These are phyloP conservation scores for Sitta europaea DNA, from an alignment of 2,113 vertebrate genomes.

Conservation along the genomic window DNA sequence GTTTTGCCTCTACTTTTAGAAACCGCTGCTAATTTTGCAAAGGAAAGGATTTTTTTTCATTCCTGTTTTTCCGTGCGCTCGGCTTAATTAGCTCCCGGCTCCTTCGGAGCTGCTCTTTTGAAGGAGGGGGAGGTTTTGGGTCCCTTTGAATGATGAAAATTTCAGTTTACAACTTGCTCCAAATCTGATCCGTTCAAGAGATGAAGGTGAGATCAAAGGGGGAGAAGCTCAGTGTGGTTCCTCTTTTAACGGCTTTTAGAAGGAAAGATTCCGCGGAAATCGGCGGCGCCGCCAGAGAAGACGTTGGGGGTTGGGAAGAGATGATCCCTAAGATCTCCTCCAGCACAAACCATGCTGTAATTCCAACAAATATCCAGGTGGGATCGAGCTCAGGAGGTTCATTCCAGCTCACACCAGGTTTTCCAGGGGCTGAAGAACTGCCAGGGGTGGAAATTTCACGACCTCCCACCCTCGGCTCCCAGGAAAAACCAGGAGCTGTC, in stretches of 20 bases:
- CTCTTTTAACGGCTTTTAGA: background rate
- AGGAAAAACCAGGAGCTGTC: background rate
- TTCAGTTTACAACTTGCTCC: background rate
- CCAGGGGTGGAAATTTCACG: background rate
- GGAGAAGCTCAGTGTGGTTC: background rate
- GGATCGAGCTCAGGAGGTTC: background rate
- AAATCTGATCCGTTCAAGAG: background rate
- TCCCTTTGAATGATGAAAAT: background rate
- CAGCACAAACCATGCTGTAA: background rate
- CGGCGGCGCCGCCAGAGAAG: background rate
- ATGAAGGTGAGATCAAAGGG: background rate
- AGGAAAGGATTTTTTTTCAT: background rate
- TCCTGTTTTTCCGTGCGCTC: background rate
- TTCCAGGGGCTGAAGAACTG: background rate
- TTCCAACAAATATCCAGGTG: background rate
- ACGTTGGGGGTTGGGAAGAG: fast-evolving
- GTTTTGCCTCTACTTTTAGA: constrained; percentile 52
- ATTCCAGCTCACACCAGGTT: background rate
- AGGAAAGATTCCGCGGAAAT: background rate
- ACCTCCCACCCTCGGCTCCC: background rate
- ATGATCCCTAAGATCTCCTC: background rate
- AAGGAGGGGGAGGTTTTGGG: background rate
- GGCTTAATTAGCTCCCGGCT: constrained; percentile 25
- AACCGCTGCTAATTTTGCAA: background rate
- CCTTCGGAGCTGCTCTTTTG: background rate